Base-by-base conservation (phyloP, 2,797 vertebrate genomes). In the Gymnoscopelus braueri region DNA sequence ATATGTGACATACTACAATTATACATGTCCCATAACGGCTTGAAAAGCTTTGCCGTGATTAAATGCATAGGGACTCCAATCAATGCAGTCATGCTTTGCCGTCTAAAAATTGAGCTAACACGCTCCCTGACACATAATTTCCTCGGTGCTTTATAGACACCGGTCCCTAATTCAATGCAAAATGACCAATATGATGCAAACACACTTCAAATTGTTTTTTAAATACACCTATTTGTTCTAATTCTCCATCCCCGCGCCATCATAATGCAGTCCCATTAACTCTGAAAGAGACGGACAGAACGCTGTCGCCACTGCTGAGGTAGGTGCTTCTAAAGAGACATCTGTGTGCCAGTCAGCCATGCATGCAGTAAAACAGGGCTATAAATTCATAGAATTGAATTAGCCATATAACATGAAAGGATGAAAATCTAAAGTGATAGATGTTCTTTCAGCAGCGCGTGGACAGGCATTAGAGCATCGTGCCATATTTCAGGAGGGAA, bases 181-280 rank as follows among this genome's bases (percentile, higher is more conserved):
- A 63, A 78, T 81, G 78, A 84, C 79, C 80, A 82, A 82, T 73
- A 68, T 51, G 69, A 51, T 19, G 49, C 57, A 67, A 71, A 63
- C 26, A 35, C 59, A 52, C 54, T 74, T 76, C 65, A 26, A 65
- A 63, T 74, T 58, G 69, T 67, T 72, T 75, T 60, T 74, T 69
- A 70, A 84, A 82, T 69, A 48, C 58, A 68, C 60, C 75, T 70
- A 68, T 88, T 86, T 82, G 57, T 86, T 84, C 82, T 53, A 70
- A 83, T 86, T 60, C 59, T 61, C 58, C 1, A 14, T 64, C 32
- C 6, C 77, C 48, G 65, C 68, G 55, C 67, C 63, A 66, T 69
- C 12, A 2, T 75, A 80, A 76, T 77, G 74, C 74, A 51, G 83
- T 79, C 72, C 73, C 65, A 88, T 87, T 83, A 85, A 71, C 69